Conservation (phyloP, 2,113 vertebrate genomes). For the Gallinago paraguaiae region DNA sequence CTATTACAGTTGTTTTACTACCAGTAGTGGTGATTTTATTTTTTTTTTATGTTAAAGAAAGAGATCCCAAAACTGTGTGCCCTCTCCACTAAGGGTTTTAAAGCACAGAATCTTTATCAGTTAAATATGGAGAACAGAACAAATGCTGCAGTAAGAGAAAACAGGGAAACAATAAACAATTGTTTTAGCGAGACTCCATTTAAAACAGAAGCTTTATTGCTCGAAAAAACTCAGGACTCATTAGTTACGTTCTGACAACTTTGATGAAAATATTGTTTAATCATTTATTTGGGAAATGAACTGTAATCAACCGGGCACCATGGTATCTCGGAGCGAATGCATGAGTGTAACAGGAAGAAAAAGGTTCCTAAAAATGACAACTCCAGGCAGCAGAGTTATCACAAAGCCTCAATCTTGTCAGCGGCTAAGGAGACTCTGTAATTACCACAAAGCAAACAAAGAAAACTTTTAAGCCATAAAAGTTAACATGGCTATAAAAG, state of each 20-base stretch:
- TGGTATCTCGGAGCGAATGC: neutral
- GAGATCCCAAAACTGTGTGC: neutral
- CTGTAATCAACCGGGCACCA: neutral
- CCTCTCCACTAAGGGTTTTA: neutral
- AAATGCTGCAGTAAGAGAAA: neutral
- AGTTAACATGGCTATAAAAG: conserved; percentile 15
- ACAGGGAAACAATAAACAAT: neutral
- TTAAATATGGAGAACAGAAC: neutral
- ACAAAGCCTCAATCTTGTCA: conserved; percentile 1
- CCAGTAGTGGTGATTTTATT: neutral
- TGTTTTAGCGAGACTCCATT: neutral
- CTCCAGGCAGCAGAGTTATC: neutral
- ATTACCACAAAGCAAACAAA: conserved; percentile 37
- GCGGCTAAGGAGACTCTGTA: neutral
- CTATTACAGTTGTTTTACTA: neutral
- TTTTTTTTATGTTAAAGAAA: neutral
- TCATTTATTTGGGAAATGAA: conserved; percentile 18
- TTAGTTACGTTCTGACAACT: neutral
- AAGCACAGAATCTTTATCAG: neutral
- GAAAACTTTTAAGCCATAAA: neutral
- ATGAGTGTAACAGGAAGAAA: neutral
- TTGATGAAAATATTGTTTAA: neutral
- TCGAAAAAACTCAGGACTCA: neutral
- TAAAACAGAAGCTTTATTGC: neutral
- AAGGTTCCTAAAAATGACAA: neutral